Percentiles rank a stretch among this genome's conserved stretches.
These are phyloP conservation scores for Pammene aurita DNA, from an alignment of 2,888 invertebrate species.

Conservation along the genomic window DNA sequence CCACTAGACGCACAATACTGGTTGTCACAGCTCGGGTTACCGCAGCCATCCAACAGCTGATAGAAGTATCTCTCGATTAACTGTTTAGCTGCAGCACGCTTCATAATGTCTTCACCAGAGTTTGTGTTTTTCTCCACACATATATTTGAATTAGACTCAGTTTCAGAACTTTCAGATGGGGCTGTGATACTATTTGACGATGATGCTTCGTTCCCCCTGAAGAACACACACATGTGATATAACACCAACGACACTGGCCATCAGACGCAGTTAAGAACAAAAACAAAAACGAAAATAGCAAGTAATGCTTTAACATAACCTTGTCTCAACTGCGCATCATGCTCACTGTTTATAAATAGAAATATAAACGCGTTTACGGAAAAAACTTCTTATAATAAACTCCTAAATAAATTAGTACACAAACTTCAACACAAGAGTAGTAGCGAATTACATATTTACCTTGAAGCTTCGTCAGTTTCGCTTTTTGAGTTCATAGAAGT, in stretches of 20 bases:
- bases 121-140: constrained; percentile 61
- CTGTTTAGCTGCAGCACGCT: constrained; percentile 90
- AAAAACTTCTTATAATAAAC: constrained; percentile 32
- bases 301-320: constrained; percentile 75
- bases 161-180: constrained; percentile 64
- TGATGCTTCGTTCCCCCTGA: constrained; percentile 81
- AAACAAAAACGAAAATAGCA: constrained; percentile 77
- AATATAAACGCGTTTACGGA: constrained; percentile 25
- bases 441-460: constrained; percentile 58
- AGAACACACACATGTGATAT: constrained; percentile 43
- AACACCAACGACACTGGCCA: constrained; percentile 44
- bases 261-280: constrained; percentile 49
- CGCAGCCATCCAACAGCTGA: constrained; percentile 96
- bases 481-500: constrained; percentile 83
- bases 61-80: constrained; percentile 96
- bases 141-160: constrained; percentile 66
- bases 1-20: constrained; percentile 95
- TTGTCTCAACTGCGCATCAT: constrained; percentile 55
- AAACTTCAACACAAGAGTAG: constrained; percentile 20
- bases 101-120: constrained; percentile 85
- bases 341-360: constrained; percentile 44
- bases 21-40: constrained; percentile 93
- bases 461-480: constrained; percentile 83
- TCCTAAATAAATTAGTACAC: constrained; percentile 18
- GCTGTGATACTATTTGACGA: constrained; percentile 72